Percentiles rank a stretch among this genome's conserved stretches.
phyloP scores from a whole-genome alignment of 1,140 invertebrate species.

The Frieseomelitta varia region DNA sequence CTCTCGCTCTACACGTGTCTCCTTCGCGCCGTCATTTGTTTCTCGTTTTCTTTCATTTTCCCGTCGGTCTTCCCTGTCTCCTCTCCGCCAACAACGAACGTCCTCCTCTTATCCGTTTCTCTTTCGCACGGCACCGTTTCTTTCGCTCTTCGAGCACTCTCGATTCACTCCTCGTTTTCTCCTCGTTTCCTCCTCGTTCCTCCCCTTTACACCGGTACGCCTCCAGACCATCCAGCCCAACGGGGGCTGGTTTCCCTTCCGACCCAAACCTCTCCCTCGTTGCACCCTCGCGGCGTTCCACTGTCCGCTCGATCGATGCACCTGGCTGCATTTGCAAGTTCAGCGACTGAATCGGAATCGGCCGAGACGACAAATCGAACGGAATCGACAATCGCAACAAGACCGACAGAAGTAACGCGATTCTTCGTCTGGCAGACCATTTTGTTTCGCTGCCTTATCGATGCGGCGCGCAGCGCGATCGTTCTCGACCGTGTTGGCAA shows the following conservation, averaged over 20 bases:
- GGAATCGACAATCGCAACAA: conserved; percentile 54
- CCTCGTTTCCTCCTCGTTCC: conserved; percentile 10
- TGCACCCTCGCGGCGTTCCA: neutral
- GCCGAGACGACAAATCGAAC: conserved; percentile 45
- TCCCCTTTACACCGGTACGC: conserved; percentile 9
- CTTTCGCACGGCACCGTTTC: conserved; percentile 7
- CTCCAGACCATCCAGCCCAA: neutral
- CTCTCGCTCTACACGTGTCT: neutral
- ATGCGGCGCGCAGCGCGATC: conserved; percentile 13
- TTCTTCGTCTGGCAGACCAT: neutral
- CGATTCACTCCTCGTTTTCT: neutral
- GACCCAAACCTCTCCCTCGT: neutral
- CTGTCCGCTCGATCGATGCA: conserved; percentile 47
- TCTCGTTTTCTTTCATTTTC: conserved; percentile 1
- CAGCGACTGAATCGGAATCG: conserved; percentile 45
- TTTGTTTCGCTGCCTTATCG: conserved; percentile 44
- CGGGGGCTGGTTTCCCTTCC: too few relatives aligned
- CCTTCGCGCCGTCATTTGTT: conserved; percentile 18
- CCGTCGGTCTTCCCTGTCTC: neutral
- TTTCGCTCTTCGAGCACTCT: neutral
- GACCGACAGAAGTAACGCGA: conserved; percentile 34
- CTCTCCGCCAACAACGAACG: neutral
- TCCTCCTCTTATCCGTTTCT: conserved; percentile 10
- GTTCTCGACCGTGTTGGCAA: too few relatives aligned
- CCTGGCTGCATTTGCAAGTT: conserved; percentile 52